phyloP scores from a whole-genome alignment of 2,797 vertebrate species.

The Sebastes cheni region DNA sequence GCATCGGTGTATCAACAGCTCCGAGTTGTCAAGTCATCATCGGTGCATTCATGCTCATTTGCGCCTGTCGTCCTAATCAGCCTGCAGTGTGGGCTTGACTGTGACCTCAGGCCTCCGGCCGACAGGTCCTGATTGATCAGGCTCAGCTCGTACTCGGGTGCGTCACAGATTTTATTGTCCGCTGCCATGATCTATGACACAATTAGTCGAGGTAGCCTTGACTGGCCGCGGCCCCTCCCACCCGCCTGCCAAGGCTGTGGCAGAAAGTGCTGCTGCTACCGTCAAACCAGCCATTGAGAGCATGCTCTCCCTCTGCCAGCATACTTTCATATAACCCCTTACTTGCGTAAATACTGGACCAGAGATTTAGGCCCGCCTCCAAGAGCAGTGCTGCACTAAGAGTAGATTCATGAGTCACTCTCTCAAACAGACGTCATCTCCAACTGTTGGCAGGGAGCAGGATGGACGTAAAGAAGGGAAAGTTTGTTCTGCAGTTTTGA shows the following conservation, averaged over 20 bases:
- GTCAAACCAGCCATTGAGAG: conserved; percentile 56
- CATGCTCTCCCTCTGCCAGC: conserved; percentile 58
- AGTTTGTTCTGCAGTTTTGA: conserved; percentile 71
- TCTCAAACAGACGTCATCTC: conserved; percentile 79
- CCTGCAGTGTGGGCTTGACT: conserved; percentile 22
- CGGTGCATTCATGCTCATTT: conserved; percentile 39
- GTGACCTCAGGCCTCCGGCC: conserved; percentile 54
- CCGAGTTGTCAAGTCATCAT: conserved; percentile 21
- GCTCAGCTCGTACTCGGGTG: conserved; percentile 36
- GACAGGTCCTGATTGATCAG: conserved; percentile 63
- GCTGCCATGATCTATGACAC: conserved; percentile 67
- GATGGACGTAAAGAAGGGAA: conserved; percentile 73
- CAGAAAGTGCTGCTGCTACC: conserved; percentile 51
- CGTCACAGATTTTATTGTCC: conserved; percentile 67
- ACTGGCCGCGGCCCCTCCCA: conserved; percentile 52
- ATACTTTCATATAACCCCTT: conserved; percentile 75
- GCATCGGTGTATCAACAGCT: conserved; percentile 7
- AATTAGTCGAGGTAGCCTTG: conserved; percentile 67
- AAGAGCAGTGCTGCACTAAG: conserved; percentile 73
- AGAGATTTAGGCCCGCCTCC: conserved; percentile 70
- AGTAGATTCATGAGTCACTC: conserved; percentile 81
- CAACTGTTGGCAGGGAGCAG: conserved; percentile 68
- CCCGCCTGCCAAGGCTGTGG: conserved; percentile 59
- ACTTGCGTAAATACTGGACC: conserved; percentile 77
- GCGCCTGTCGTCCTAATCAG: conserved; percentile 43